These are phyloP conservation scores for Rhadina sibilatrix DNA, from an alignment of 2,113 vertebrate species.

Conservation along the genomic window DNA sequence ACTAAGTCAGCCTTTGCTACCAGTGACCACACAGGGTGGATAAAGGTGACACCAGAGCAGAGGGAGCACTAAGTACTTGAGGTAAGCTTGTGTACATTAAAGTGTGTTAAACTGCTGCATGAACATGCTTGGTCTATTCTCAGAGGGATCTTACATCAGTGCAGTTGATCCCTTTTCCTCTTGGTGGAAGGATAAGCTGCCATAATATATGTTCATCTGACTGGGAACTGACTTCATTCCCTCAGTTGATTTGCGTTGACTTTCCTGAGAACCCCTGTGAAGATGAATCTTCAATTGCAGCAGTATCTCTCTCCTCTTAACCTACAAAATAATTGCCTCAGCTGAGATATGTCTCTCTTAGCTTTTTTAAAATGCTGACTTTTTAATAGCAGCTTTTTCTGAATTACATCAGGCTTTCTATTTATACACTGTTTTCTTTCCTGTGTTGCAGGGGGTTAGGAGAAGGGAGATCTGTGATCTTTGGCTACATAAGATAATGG, in stretches of 20 bases:
- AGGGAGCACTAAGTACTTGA: neutral
- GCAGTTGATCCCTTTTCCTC: neutral
- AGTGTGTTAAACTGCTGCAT: neutral
- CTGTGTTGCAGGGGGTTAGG: neutral
- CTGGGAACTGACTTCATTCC: conserved; percentile 23
- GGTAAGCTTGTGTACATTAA: neutral
- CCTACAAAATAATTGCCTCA: conserved; percentile 48
- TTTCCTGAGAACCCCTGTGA: conserved; percentile 19
- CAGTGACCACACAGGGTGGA: neutral
- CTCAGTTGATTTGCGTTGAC: conserved; percentile 8
- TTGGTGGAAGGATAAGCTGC: neutral
- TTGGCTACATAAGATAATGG: neutral
- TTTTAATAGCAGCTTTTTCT: conserved; percentile 26
- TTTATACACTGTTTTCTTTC: neutral
- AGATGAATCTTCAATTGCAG: conserved; percentile 35
- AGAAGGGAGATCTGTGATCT: neutral
- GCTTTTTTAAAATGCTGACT: conserved; percentile 46
- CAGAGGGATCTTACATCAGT: neutral
- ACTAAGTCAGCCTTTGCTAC: neutral
- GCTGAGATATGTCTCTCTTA: conserved; percentile 40
- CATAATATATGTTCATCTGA: neutral
- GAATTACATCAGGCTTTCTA: conserved; percentile 18
- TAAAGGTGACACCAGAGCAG: neutral
- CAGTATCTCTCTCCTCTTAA: conserved; percentile 50
- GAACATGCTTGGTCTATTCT: neutral